A percentile compares a stretch with the other conserved stretches of the same genome.
phyloP scores from a whole-genome alignment of 2,888 invertebrate species.

The Lasiommata megera region DNA sequence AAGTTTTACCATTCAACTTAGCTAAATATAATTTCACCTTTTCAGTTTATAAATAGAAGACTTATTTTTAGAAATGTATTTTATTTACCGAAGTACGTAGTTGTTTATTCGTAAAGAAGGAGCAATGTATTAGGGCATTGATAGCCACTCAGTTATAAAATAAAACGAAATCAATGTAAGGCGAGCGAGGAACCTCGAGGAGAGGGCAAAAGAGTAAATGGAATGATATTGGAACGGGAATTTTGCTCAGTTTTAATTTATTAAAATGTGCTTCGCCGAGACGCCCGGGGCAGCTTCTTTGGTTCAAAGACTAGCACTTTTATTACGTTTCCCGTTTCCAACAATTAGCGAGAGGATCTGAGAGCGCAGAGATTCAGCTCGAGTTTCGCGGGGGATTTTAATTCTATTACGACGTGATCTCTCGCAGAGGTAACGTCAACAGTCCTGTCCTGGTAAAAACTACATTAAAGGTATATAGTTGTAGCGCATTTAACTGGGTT shows the following conservation, averaged over 20 bases:
- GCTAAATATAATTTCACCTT: no score
- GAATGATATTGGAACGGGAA: conserved; percentile 73
- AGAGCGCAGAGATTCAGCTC: conserved; percentile 57
- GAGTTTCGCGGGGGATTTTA: conserved; percentile 66
- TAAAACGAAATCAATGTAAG: conserved; percentile 59
- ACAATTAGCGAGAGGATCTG: conserved; percentile 72
- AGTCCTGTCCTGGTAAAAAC: conserved; percentile 38
- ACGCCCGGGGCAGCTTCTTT: conserved; percentile 62
- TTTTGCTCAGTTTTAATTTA: conserved; percentile 79
- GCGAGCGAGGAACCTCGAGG: conserved; percentile 46
- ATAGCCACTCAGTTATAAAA: conserved; percentile 52
- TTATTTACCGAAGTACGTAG: background rate
- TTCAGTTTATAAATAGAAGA: no score
- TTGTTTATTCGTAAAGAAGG: conserved; percentile 25
- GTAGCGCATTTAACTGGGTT: background rate
- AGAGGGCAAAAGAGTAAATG: conserved; percentile 60
- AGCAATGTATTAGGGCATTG: conserved; percentile 49
- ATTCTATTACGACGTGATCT: conserved; percentile 65
- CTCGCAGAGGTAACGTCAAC: conserved; percentile 61
- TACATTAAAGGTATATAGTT: conserved; percentile 17
- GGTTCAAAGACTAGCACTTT: conserved; percentile 76
- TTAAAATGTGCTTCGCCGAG: conserved; percentile 71
- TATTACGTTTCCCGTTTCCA: conserved; percentile 72
- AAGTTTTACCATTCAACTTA: no score
- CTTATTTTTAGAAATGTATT: no score